Conservation (phyloP, 1,140 invertebrate genomes). For the Calycopis cecrops region DNA sequence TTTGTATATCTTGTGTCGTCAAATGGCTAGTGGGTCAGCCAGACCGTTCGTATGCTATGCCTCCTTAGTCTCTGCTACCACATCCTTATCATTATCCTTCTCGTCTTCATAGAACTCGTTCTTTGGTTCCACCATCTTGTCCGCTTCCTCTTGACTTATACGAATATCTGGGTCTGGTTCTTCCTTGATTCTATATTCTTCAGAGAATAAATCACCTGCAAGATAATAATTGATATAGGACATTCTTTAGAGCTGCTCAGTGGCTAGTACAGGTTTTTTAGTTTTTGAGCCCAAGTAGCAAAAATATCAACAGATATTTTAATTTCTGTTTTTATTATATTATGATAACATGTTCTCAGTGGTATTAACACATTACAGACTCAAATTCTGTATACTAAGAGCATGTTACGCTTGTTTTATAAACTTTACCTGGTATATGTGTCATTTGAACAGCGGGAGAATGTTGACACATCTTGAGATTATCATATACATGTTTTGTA, state of each 20-base stretch:
- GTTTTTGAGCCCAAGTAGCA: too few species aligned
- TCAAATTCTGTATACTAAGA: too few species aligned
- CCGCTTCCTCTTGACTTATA: constrained; percentile 86
- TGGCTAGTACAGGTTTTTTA: too few species aligned
- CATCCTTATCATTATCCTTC: constrained; percentile 83
- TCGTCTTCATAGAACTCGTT: constrained; percentile 97
- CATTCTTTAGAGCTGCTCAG: too few species aligned
- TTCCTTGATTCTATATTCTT: constrained; percentile 82
- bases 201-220: constrained; percentile 78
- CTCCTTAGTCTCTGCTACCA: constrained; percentile 42
- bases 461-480: constrained; percentile 92
- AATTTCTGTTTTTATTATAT: too few species aligned
- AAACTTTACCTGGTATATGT: constrained; percentile 85
- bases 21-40: constrained; percentile 18
- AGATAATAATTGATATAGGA: constrained; percentile 14
- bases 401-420: too few species aligned
- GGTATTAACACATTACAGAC: too few species aligned
- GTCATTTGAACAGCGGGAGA: constrained; percentile 96
- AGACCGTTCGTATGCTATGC: constrained; percentile 52
- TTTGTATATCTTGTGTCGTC: constrained; percentile 13
- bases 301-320: too few species aligned
- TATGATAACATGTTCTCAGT: too few species aligned
- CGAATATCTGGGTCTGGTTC: constrained; percentile 89
- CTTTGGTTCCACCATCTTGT: constrained; percentile 89
- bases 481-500: constrained; percentile 89